Conservation (phyloP, 2,797 vertebrate genomes). For the Chlorospingus semifuscus region DNA sequence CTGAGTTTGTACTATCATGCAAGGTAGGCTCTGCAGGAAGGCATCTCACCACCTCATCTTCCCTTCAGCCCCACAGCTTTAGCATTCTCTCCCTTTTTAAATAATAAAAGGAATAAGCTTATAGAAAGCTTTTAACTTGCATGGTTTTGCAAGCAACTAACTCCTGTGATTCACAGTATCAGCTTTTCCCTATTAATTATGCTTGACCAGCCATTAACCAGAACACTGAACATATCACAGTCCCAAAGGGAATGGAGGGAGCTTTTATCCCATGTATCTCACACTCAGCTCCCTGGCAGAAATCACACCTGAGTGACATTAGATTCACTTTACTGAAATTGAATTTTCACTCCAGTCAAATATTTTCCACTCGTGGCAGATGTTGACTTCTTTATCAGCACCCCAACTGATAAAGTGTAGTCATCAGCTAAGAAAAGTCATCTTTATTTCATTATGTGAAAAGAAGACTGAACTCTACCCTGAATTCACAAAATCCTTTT, state of each 20-base stretch:
- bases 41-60: background rate
- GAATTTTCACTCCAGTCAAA: background rate
- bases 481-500: background rate
- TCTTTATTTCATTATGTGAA: background rate
- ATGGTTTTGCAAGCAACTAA: background rate
- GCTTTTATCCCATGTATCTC: background rate
- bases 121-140: background rate
- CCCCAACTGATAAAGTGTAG: background rate
- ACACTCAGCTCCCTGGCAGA: background rate
- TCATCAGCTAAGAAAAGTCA: background rate
- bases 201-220: background rate
- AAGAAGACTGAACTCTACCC: background rate
- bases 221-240: background rate
- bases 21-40: background rate
- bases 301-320: accelerated
- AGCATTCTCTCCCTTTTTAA: background rate
- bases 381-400: background rate
- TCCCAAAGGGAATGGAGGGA: accelerated
- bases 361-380: background rate
- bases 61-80: background rate
- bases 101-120: background rate
- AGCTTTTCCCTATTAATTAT: background rate
- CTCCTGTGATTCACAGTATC: background rate
- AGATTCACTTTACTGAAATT: background rate
- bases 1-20: background rate